Conservation (phyloP, 2,888 invertebrate species). For the Drosophila subquinaria region DNA sequence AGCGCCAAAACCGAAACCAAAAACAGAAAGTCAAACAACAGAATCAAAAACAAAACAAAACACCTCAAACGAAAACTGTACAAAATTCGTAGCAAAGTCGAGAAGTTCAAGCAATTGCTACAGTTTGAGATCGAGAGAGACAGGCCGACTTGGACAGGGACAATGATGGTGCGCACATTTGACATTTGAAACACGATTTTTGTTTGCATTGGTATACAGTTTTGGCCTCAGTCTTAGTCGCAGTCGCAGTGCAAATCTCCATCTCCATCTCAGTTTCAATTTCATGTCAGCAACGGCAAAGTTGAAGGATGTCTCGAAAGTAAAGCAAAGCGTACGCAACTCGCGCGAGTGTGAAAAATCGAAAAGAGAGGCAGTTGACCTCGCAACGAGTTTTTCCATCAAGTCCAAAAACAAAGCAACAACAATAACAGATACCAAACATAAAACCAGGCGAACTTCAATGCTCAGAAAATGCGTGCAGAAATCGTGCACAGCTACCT, state of each 20-base stretch:
- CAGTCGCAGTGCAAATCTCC: slow-evolving; percentile 11
- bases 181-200: slow-evolving; percentile 78
- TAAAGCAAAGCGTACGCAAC: slow-evolving; percentile 57
- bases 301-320: slow-evolving; percentile 78
- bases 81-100: slow-evolving; percentile 36
- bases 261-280: slow-evolving; percentile 30
- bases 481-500: slow-evolving; percentile 57
- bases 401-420: slow-evolving; percentile 44
- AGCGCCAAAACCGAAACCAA: slow-evolving; percentile 41
- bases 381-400: slow-evolving; percentile 75
- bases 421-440: slow-evolving; percentile 22
- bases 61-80: slow-evolving; percentile 28
- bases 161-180: slow-evolving; percentile 54
- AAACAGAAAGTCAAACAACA: slow-evolving; percentile 57
- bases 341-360: slow-evolving; percentile 62
- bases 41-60: slow-evolving; percentile 33
- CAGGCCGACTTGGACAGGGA: slow-evolving; percentile 27
- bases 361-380: slow-evolving; percentile 77
- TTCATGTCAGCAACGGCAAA: slow-evolving; percentile 48
- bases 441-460: slow-evolving; percentile 57
- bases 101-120: slow-evolving; percentile 66
- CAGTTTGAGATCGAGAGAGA: slow-evolving; percentile 49
- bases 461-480: slow-evolving; percentile 68
- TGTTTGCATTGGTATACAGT: slow-evolving; percentile 52
- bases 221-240: slow-evolving; percentile 50